Conservation (phyloP, 92 coral and sea anemone genomes). For the Bergia puertoricense region DNA sequence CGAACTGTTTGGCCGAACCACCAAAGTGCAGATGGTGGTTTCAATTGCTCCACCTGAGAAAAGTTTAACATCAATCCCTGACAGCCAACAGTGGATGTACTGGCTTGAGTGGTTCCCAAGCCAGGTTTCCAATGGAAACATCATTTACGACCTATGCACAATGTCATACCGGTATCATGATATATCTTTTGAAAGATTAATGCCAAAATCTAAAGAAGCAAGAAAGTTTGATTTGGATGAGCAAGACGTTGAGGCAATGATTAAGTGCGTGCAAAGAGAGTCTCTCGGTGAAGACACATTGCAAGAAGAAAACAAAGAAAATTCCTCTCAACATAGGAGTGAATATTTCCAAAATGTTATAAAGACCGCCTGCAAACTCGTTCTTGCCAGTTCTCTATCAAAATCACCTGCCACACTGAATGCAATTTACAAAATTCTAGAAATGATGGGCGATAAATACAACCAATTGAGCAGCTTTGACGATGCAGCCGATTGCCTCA, state of each 20-base stretch:
- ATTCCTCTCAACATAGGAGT: not conserved
- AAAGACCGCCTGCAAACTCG: not conserved
- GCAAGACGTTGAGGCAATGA: conserved; percentile 3
- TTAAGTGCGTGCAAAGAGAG: conserved; percentile 1
- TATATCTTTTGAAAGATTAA: conserved; percentile 12
- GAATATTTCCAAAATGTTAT: not conserved
- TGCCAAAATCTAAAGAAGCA: conserved; percentile 37
- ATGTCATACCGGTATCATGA: not conserved
- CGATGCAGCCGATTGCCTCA: not conserved
- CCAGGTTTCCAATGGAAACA: conserved; percentile 30
- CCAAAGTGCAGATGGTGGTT: not conserved
- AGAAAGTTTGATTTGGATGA: conserved; percentile 21
- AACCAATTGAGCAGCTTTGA: not conserved
- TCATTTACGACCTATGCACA: conserved; percentile 3
- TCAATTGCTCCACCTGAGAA: conserved; percentile 42
- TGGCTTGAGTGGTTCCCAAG: conserved; percentile 40
- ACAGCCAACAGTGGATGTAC: not conserved
- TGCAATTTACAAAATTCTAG: not conserved
- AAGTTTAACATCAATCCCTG: not conserved
- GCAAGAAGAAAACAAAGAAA: not conserved
- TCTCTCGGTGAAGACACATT: not conserved
- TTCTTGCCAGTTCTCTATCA: not conserved
- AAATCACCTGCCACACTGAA: not conserved
- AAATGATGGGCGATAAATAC: not conserved
- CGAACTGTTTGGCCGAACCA: conserved; percentile 23